Conservation (phyloP, 2,888 invertebrate genomes). For the Ceramica pisi region DNA sequence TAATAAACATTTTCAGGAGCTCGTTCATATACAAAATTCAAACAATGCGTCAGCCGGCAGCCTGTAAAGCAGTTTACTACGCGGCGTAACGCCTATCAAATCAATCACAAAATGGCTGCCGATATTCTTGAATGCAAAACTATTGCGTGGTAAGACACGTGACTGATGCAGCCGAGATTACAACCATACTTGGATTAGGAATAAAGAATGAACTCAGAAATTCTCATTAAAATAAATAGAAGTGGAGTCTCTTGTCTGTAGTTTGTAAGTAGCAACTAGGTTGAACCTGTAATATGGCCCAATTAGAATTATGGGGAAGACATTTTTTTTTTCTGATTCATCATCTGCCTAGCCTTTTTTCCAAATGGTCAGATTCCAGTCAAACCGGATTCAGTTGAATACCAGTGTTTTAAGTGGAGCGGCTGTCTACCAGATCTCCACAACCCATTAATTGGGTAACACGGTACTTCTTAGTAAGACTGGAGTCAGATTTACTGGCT, state of each 20-base stretch:
- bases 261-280: background rate
- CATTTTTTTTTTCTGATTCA: no score
- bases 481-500: no score
- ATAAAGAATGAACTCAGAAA: background rate
- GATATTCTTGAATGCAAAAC: constrained; percentile 23
- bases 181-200: background rate
- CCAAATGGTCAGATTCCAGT: no score
- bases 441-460: no score
- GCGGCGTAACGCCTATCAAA: background rate
- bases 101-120: constrained; percentile 37
- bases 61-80: constrained; percentile 1
- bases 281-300: background rate
- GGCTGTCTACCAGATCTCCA: no score
- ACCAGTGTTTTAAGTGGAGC: no score
- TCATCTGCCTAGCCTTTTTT: no score
- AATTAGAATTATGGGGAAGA: background rate
- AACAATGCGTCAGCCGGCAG: background rate
- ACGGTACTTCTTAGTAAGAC: no score
- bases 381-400: no score
- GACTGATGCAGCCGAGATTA: constrained; percentile 8
- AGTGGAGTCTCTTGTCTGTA: background rate
- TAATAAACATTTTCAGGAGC: constrained; percentile 8
- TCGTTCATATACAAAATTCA: background rate
- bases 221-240: no score
- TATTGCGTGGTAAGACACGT: constrained; percentile 39